Evolutionary conservation across 1,140 invertebrate species (phyloP), one percentile per base, ranked within the genome.

Genomic region (Amphibalanus amphitrite): DNA sequence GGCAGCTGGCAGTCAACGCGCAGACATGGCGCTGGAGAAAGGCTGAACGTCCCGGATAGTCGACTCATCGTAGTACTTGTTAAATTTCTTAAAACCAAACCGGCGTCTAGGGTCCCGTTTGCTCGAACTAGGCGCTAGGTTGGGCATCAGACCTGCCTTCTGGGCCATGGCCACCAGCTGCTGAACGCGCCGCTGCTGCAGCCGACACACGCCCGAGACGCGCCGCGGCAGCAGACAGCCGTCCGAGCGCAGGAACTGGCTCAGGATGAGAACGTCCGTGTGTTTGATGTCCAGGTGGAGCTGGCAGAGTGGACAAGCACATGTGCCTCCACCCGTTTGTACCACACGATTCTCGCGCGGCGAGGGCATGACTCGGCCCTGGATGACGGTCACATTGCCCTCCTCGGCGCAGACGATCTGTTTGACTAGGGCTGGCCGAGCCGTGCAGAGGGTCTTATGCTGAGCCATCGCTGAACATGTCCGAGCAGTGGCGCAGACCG

Each of bases 231-330:
- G 77, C 82, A 95, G 86, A 75, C 86, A 87, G 0, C 93, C 92
- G 82, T 94, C 88, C 0, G 85, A 83, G 69, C 88, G 83, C 0
- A 95, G 78, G 82, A 95, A 96, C 78, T 96, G 93, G 73, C 86
- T 89, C n/a, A 95, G 78, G 69, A 96, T 93, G 17, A 95, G 79
- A 3, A 95, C 90, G 84, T 96, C 93, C 0, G 91, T 92, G 75
- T 93, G 90, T 77, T 90, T 91, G 4, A 93, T 79, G 72, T 91
- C 82, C 15, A 93, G 77, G 4, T 85, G 84, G 23, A 88, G 76
- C 0, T 86, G 81, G 78, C 91, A 94, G 64, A 90, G 77, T 3
- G 85, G 79, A 78, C 88, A 90, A 30, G 83, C 79, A 25, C 78
- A 77, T 23, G 76, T 77, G 72, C 81, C 75, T 3, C 75, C 73